These are phyloP conservation scores for Geotrupes spiniger DNA, from an alignment of 2,888 invertebrate genomes.

Conservation along the genomic window DNA sequence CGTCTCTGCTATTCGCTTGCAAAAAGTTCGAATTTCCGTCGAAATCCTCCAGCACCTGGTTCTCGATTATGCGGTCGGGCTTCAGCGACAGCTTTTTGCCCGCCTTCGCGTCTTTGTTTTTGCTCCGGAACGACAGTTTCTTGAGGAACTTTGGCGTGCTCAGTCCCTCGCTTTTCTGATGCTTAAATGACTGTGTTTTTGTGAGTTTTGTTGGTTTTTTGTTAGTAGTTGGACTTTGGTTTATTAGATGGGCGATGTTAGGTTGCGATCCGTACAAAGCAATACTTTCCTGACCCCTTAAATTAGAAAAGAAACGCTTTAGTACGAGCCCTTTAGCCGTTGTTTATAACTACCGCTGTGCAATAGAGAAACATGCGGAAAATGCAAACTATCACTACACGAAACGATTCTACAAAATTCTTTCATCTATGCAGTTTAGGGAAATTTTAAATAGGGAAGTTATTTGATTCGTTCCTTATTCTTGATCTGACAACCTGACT, in stretches of 20 bases:
- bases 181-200: constrained; percentile 51
- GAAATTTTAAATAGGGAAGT: too few relatives aligned
- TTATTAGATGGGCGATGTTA: constrained; percentile 46
- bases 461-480: too few relatives aligned
- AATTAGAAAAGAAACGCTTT: not conserved
- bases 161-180: constrained; percentile 40
- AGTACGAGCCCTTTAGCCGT: not conserved
- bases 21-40: constrained; percentile 31
- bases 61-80: constrained; percentile 33
- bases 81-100: constrained; percentile 36
- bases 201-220: constrained; percentile 44
- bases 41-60: constrained; percentile 33
- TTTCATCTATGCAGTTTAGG: too few relatives aligned
- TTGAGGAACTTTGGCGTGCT: constrained; percentile 45
- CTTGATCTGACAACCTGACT: too few relatives aligned
- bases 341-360: not conserved
- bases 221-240: constrained; percentile 43
- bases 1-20: constrained; percentile 47
- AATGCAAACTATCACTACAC: too few relatives aligned
- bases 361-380: constrained; percentile 3
- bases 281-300: constrained; percentile 42
- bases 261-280: constrained; percentile 50
- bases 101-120: constrained; percentile 38
- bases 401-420: too few relatives aligned
- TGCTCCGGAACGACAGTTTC: constrained; percentile 34